Evolutionary conservation across 2,888 invertebrate genomes (phyloP), one percentile per base, ranked within the genome.

Genomic region (Dryococelus australis): DNA sequence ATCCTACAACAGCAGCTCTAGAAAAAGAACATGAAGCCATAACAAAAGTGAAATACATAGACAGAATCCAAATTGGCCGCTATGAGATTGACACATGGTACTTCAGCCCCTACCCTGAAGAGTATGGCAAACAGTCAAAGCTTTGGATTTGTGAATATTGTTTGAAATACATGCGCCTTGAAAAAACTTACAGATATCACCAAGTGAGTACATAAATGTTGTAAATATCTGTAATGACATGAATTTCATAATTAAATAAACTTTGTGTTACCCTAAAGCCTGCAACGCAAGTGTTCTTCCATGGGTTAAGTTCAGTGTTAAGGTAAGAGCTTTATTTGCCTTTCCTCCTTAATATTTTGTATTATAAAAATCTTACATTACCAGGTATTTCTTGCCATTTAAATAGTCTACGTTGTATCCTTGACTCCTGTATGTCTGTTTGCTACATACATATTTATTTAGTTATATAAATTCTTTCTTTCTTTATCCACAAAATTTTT

Each of bases 1-100:
- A 98, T 92, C 98, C 99, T 0, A 98, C 98, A 10, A 98, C 99
- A 85, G 99, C 98, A n/a, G 98, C 98, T 3, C 93, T 99, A 87
- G 99, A 99, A 92, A 98, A 98, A 92, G 98, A 98, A 92, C 98
- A 98, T 91, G 98, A 98, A 94, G 97, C 97, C 81, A 97, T 98
- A 79, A 99, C 99, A 85, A 98, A 98, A 95, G 97, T 98, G 1
- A 98, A 98, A 93, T 98, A 98, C 92, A 98, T 98, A 89, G 98
- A 98, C 91, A 95, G 95, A 91, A 96, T 99, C 90, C 98, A 98
- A 93, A 97, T 99, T 90, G 99, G 96, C 88, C 95, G 96, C 91
- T 98, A 97, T 93, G 99, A 99, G 94, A 99, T 99, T 88, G 98
- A 98, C 92, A 98, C 99, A 0, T 99, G 99, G 99, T 99, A 99